A percentile compares a stretch with the other conserved stretches of the same genome.
Evolutionary conservation across 2,888 invertebrate species (phyloP).

Genomic region (Volucella inanis): DNA sequence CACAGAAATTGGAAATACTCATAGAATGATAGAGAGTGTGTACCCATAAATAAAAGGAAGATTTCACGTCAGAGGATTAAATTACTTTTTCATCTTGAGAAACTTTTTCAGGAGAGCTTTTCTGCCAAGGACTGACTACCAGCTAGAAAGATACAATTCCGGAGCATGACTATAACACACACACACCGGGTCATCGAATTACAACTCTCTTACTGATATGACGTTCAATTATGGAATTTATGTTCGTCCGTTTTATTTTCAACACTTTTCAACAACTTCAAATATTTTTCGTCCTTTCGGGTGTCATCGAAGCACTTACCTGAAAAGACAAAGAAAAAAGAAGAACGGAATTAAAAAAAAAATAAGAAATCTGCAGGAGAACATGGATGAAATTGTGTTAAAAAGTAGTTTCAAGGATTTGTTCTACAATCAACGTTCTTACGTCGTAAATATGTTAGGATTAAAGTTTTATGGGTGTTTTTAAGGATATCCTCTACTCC

Average conservation of each 20-base stretch:
- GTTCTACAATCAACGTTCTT: constrained; percentile 47
- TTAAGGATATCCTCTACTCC: neutral
- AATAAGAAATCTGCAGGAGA: neutral
- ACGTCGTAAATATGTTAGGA: constrained; percentile 45
- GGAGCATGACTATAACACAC: neutral
- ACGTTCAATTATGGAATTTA: constrained; percentile 63
- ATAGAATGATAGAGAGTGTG: neutral
- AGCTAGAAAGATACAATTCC: neutral
- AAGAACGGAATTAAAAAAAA: constrained; percentile 7
- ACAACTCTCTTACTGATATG: constrained; percentile 50
- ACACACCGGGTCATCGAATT: constrained; percentile 6
- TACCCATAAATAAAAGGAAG: neutral
- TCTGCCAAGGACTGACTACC: neutral
- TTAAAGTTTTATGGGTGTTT: constrained; percentile 43
- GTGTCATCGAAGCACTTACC: constrained; percentile 33
- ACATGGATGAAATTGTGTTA: constrained; percentile 35
- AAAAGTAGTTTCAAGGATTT: constrained; percentile 55
- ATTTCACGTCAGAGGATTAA: constrained; percentile 27
- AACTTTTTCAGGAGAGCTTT: constrained; percentile 28
- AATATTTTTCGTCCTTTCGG: constrained; percentile 1
- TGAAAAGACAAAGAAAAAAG: constrained; percentile 27
- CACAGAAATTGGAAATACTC: neutral
- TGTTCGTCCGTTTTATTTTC: constrained; percentile 49
- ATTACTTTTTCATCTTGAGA: constrained; percentile 49
- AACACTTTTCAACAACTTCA: constrained; percentile 25